phyloP scores from a whole-genome alignment of 1,140 invertebrate genomes.

The Lepidotrigona ventralis region DNA sequence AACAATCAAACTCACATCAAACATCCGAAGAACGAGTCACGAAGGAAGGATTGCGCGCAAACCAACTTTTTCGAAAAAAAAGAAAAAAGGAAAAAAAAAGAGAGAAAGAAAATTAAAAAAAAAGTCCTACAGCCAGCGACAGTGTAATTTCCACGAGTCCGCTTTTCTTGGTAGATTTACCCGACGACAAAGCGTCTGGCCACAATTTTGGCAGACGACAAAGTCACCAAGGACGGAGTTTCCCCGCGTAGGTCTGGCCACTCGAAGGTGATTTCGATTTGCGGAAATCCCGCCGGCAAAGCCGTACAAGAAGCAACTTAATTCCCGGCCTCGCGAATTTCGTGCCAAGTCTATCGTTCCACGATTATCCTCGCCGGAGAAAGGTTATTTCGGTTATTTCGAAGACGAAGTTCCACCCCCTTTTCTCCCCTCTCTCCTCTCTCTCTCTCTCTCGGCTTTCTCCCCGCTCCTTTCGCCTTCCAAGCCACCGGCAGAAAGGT shows the following conservation, averaged over 20 bases:
- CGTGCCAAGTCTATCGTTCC: slow-evolving; percentile 30
- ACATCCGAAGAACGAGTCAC: no score
- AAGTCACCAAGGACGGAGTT: not conserved
- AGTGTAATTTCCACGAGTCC: not conserved
- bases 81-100: no score
- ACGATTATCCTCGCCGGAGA: slow-evolving; percentile 41
- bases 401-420: slow-evolving; percentile 8
- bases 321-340: slow-evolving; percentile 1
- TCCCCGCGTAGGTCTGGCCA: not conserved
- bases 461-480: not conserved
- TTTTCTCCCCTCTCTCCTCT: not conserved
- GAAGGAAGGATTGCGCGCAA: no score
- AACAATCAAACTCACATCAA: no score
- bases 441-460: not conserved
- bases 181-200: not conserved
- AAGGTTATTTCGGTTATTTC: slow-evolving; percentile 57
- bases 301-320: slow-evolving; percentile 13
- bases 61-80: no score
- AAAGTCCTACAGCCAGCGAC: not conserved
- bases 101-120: not conserved
- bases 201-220: slow-evolving; percentile 15
- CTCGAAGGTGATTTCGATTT: slow-evolving; percentile 23
- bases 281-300: slow-evolving; percentile 15
- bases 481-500: slow-evolving; percentile 40
- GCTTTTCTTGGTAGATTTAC: no score